Evolutionary conservation across 2,113 vertebrate species (phyloP).

Genomic region (Malaclemys terrapin): DNA sequence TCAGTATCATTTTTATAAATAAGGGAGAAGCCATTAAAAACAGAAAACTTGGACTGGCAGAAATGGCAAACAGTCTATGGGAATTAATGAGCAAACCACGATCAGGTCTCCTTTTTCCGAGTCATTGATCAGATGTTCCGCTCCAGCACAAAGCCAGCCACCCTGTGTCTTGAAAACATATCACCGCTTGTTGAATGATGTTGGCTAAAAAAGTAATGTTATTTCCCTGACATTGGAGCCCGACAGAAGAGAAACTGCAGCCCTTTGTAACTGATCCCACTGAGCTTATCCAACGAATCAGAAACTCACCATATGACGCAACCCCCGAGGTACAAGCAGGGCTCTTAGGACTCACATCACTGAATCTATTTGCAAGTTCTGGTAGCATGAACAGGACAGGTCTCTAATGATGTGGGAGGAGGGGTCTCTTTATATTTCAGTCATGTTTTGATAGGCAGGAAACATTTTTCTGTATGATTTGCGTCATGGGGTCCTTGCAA

Average conservation of each 20-base stretch:
- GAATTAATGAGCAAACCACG: neutral
- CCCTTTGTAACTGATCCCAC: neutral
- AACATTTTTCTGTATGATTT: neutral
- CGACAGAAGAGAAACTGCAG: neutral
- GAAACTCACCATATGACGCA: neutral
- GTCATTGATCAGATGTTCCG: neutral
- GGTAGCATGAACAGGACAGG: neutral
- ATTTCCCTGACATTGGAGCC: neutral
- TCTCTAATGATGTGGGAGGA: neutral
- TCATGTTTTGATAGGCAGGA: neutral
- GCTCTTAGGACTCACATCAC: neutral
- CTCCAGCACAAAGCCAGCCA: neutral
- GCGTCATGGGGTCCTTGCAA: neutral
- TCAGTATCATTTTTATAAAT: neutral
- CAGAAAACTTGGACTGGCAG: neutral
- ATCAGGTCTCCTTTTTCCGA: neutral
- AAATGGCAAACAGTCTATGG: neutral
- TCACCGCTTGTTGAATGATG: neutral
- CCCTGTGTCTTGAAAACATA: neutral
- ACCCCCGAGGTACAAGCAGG: neutral
- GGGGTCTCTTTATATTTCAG: neutral
- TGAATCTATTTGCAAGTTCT: neutral
- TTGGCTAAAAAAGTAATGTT: neutral
- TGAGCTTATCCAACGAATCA: neutral
- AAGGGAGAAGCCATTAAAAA: neutral